phyloP scores from a whole-genome alignment of 2,888 invertebrate genomes.

The Erebia aethiops region DNA sequence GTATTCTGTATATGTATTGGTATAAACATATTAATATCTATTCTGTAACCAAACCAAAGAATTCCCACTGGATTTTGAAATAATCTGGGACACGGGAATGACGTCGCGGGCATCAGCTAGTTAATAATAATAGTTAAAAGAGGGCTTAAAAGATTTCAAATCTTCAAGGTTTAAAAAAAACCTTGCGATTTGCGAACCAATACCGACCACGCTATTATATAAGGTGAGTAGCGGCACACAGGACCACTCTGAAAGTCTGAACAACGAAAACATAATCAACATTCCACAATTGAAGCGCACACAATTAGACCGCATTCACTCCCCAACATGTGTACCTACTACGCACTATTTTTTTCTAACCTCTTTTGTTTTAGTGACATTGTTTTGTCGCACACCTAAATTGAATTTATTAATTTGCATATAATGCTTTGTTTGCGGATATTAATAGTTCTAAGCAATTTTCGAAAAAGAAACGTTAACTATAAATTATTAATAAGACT shows the following conservation, averaged over 20 bases:
- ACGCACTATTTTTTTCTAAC: conserved; percentile 39
- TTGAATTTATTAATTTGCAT: conserved; percentile 23
- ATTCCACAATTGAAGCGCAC: conserved; percentile 67
- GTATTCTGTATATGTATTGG: too few relatives aligned
- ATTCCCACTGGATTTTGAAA: too few relatives aligned
- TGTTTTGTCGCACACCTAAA: conserved; percentile 22
- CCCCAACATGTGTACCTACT: conserved; percentile 48
- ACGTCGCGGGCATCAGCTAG: too few relatives aligned
- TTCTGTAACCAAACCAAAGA: too few relatives aligned
- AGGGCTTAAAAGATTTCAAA: neutral
- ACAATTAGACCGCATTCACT: conserved; percentile 70
- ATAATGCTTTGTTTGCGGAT: conserved; percentile 22
- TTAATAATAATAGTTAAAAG: too few relatives aligned
- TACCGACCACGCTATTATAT: neutral
- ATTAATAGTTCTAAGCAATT: neutral
- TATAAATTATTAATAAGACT: neutral
- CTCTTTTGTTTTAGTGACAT: conserved; percentile 53
- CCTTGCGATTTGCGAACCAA: conserved; percentile 1
- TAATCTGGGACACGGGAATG: too few relatives aligned
- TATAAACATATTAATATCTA: too few relatives aligned
- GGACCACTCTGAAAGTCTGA: conserved; percentile 62
- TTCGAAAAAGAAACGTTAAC: neutral
- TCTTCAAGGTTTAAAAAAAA: neutral
- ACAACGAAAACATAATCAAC: conserved; percentile 71
- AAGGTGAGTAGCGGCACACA: conserved; percentile 23